Evolutionary conservation across 2,797 vertebrate species (phyloP).

Genomic region (Falco berigora): DNA sequence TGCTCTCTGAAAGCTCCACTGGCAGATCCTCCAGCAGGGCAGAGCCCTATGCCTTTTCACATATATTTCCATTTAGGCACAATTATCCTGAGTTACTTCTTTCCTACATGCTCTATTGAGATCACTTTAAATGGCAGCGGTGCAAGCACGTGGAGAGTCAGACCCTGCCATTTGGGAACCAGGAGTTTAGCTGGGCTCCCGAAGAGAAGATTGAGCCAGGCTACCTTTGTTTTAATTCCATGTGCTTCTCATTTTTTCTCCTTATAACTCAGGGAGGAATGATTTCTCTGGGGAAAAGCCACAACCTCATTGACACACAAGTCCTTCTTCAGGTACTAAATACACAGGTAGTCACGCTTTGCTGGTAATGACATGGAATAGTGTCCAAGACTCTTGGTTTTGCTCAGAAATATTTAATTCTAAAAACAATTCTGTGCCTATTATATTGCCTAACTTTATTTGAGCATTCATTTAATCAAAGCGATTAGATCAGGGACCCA

Average conservation of each 20-base stretch:
- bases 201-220: background rate
- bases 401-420: background rate
- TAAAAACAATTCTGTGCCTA: background rate
- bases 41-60: background rate
- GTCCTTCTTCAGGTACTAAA: background rate
- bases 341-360: background rate
- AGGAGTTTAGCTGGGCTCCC: background rate
- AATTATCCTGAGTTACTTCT: background rate
- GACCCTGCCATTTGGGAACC: background rate
- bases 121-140: background rate
- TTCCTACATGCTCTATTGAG: background rate
- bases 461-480: background rate
- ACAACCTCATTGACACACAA: background rate
- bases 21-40: background rate
- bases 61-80: background rate
- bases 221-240: background rate
- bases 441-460: background rate
- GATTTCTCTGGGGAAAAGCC: background rate
- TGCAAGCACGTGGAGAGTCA: background rate
- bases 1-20: background rate
- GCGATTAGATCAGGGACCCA: accelerated
- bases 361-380: background rate
- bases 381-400: background rate
- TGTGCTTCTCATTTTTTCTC: background rate
- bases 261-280: background rate